phyloP scores from a whole-genome alignment of 2,888 invertebrate species.

The Antheraea yamamai region DNA sequence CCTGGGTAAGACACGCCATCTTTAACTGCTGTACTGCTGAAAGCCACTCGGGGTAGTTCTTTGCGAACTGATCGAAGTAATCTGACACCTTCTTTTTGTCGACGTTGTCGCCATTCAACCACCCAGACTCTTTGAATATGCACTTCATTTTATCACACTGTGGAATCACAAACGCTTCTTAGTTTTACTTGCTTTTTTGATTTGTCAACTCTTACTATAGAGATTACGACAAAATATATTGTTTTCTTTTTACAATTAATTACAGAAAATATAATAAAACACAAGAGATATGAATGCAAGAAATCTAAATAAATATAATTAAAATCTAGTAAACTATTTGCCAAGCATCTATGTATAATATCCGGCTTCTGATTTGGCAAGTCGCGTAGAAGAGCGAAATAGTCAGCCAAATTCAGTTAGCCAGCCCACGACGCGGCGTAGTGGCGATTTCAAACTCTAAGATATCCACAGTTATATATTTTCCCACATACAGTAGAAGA shows the following conservation, averaged over 20 bases:
- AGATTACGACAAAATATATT: neutral
- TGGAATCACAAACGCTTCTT: constrained; percentile 26
- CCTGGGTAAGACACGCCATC: constrained; percentile 43
- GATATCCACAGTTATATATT: too few species aligned
- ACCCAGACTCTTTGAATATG: constrained; percentile 52
- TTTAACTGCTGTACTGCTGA: constrained; percentile 49
- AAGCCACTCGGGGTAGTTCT: constrained; percentile 53
- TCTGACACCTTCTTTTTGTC: constrained; percentile 47
- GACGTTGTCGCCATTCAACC: constrained; percentile 46
- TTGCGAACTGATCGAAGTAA: constrained; percentile 49
- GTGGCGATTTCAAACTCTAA: too few species aligned
- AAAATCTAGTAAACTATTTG: too few species aligned
- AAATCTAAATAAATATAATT: too few species aligned
- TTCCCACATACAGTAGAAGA: too few species aligned
- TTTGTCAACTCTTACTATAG: neutral
- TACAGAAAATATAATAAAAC: neutral
- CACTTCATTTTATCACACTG: constrained; percentile 62
- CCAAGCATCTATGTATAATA: too few species aligned
- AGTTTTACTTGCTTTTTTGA: neutral
- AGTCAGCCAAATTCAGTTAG: too few species aligned
- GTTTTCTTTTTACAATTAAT: neutral
- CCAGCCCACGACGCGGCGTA: too few species aligned
- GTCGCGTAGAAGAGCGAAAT: too few species aligned
- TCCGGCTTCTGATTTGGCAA: too few species aligned
- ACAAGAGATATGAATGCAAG: too few species aligned